Evolutionary conservation across 1,140 invertebrate species (phyloP).

Genomic region (Pectinophora gossypiella): DNA sequence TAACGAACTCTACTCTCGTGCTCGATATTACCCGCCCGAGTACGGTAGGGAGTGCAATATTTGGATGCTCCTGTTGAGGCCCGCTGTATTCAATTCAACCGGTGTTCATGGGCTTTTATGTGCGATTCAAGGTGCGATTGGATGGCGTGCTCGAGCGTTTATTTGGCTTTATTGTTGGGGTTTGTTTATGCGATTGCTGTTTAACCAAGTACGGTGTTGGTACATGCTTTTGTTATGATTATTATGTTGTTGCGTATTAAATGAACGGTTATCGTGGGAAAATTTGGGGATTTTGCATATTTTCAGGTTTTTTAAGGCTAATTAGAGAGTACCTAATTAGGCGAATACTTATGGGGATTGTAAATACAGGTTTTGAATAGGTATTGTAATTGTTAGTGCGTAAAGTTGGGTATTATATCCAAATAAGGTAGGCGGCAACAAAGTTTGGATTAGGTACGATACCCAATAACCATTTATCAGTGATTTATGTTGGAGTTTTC

Average conservation of each 20-base stretch:
- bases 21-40: constrained; percentile 67
- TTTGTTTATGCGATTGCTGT: constrained; percentile 75
- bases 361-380: no score
- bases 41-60: constrained; percentile 60
- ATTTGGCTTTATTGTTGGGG: constrained; percentile 74
- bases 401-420: no score
- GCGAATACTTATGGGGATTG: neutral
- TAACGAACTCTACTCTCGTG: constrained; percentile 62
- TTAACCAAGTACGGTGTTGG: constrained; percentile 69
- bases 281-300: constrained; percentile 17
- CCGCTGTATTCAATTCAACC: constrained; percentile 66
- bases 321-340: neutral
- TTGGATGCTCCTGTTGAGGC: constrained; percentile 61
- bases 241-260: constrained; percentile 66
- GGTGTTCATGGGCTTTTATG: constrained; percentile 72
- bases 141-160: constrained; percentile 73
- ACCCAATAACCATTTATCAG: constrained; percentile 62
- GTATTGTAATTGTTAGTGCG: neutral
- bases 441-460: constrained; percentile 28
- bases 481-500: constrained; percentile 70
- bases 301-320: neutral
- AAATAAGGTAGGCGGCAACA: neutral
- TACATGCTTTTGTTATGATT: constrained; percentile 72
- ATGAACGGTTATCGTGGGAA: constrained; percentile 49
- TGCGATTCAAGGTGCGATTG: constrained; percentile 74